Conservation (phyloP, 2,888 invertebrate species). For the Leptinotarsa rubiginosa region DNA sequence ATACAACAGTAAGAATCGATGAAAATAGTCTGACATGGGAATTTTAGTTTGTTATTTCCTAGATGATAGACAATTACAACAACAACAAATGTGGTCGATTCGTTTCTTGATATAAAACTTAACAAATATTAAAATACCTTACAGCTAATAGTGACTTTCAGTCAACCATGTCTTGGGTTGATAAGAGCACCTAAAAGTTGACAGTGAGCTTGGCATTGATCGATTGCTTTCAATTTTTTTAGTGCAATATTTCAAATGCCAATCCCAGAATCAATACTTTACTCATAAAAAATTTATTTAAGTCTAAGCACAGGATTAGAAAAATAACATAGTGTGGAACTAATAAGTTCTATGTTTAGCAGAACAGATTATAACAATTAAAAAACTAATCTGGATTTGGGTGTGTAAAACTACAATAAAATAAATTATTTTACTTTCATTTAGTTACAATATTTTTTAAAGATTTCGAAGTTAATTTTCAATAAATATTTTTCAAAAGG, state of each 20-base stretch:
- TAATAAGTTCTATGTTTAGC: too few relatives aligned
- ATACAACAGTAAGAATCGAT: neutral
- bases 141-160: conserved; percentile 13
- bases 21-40: neutral
- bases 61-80: neutral
- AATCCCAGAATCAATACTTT: neutral
- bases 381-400: too few relatives aligned
- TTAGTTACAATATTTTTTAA: too few relatives aligned
- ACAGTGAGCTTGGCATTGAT: neutral
- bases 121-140: conserved; percentile 15
- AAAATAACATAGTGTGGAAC: too few relatives aligned
- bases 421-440: too few relatives aligned
- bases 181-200: conserved; percentile 7
- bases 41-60: conserved; percentile 2
- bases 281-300: too few relatives aligned
- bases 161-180: neutral
- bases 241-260: neutral
- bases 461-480: neutral
- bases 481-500: neutral
- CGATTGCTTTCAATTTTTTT: neutral
- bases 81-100: neutral
- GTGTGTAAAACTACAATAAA: too few relatives aligned
- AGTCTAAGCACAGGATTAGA: too few relatives aligned
- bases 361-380: too few relatives aligned
- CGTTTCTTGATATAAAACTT: conserved; percentile 19